phyloP scores from a whole-genome alignment of 1,140 invertebrate species.

The Microplitis mediator region DNA sequence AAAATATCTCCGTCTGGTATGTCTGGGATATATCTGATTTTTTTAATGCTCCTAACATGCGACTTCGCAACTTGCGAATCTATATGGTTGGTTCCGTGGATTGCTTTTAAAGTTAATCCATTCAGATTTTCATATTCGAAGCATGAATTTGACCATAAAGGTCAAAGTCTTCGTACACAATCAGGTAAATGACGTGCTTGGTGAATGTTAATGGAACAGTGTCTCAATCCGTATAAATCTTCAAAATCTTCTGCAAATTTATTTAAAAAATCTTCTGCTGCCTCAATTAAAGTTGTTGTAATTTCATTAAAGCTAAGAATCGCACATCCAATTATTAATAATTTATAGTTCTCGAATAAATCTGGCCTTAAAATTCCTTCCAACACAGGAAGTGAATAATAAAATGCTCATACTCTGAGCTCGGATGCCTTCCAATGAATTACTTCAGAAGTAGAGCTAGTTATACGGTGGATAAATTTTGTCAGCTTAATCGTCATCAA shows the following conservation, averaged over 20 bases:
- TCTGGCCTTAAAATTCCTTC: constrained; percentile 30
- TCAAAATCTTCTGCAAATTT: constrained; percentile 34
- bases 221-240: constrained; percentile 30
- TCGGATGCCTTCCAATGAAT: constrained; percentile 37
- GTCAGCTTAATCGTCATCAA: constrained; percentile 28
- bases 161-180: constrained; percentile 27
- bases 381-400: constrained; percentile 32
- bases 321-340: neutral
- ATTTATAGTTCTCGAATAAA: constrained; percentile 20
- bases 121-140: constrained; percentile 38
- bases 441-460: constrained; percentile 27
- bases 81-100: constrained; percentile 36
- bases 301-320: constrained; percentile 5
- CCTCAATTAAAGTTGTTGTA: neutral
- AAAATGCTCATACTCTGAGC: constrained; percentile 27
- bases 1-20: constrained; percentile 23
- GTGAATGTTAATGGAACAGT: constrained; percentile 38
- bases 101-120: constrained; percentile 29
- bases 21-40: constrained; percentile 16
- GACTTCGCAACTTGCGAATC: constrained; percentile 32
- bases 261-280: constrained; percentile 22
- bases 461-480: constrained; percentile 36
- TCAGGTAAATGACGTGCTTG: constrained; percentile 34
- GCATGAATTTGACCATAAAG: constrained; percentile 35
- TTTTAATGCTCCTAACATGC: constrained; percentile 28